A percentile compares a stretch with the other conserved stretches of the same genome.
phyloP scores from a whole-genome alignment of 2,113 vertebrate species.

The Hemichromis elongatus region DNA sequence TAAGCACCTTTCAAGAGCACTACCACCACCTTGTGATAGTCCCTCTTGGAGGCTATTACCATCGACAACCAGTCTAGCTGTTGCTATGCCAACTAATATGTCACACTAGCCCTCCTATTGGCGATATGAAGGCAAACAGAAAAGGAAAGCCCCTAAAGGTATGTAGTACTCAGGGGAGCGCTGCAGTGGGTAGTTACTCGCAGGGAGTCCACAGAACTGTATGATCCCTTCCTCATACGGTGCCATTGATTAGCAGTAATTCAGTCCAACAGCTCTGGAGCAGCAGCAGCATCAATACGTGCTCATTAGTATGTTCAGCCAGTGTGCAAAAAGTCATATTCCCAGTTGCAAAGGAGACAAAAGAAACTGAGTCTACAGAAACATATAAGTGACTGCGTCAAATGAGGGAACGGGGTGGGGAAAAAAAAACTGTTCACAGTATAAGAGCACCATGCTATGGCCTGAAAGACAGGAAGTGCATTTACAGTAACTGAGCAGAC shows the following conservation, averaged over 20 bases:
- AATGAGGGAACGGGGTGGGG: neutral
- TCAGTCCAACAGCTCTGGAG: neutral
- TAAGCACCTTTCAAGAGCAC: neutral
- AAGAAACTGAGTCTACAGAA: neutral
- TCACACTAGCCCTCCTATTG: neutral
- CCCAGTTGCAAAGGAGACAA: neutral
- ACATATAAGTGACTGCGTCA: neutral
- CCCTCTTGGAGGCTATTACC: neutral
- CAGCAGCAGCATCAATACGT: neutral
- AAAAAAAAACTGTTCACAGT: neutral
- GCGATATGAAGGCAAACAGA: neutral
- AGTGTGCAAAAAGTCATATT: neutral
- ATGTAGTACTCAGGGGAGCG: neutral
- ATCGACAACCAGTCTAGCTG: neutral
- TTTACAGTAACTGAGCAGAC: conserved; percentile 5
- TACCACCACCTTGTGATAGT: neutral
- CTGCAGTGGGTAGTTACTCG: neutral
- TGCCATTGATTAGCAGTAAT: neutral
- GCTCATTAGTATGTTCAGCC: neutral
- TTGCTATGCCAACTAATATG: neutral
- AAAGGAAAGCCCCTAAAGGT: neutral
- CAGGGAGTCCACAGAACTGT: neutral
- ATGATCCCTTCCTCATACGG: neutral
- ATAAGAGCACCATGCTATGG: neutral
- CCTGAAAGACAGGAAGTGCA: neutral